These are phyloP conservation scores for Contarinia nasturtii DNA, from an alignment of 1,140 invertebrate genomes.

Conservation along the genomic window DNA sequence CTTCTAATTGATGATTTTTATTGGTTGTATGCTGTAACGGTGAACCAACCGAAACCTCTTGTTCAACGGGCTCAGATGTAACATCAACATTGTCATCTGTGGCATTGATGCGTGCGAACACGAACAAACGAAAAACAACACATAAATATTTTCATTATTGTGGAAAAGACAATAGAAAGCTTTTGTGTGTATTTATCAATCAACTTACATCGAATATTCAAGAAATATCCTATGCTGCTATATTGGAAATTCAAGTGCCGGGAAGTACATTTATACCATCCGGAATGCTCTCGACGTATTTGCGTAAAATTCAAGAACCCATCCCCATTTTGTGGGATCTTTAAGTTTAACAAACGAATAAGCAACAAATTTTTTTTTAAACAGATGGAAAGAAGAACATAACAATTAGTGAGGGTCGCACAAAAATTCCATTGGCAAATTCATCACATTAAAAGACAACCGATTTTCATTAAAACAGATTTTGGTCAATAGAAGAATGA, in stretches of 20 bases:
- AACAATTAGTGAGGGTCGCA: background rate
- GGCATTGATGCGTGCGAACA: slow-evolving; percentile 7
- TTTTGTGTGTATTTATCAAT: background rate
- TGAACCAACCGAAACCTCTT: slow-evolving; percentile 22
- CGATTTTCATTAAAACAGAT: too few relatives aligned
- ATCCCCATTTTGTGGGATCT: slow-evolving; percentile 43
- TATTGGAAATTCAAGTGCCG: slow-evolving; percentile 62
- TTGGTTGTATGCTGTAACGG: slow-evolving; percentile 22
- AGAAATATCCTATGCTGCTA: slow-evolving; percentile 73
- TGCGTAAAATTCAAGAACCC: slow-evolving; percentile 67
- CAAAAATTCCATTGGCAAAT: background rate
- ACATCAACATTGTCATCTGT: slow-evolving; percentile 40
- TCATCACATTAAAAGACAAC: too few relatives aligned
- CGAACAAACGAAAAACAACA: too few relatives aligned
- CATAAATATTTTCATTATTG: too few relatives aligned
- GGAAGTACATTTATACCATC: slow-evolving; percentile 78
- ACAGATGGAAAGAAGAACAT: too few relatives aligned
- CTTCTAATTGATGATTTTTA: slow-evolving; percentile 45
- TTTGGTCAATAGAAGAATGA: too few relatives aligned
- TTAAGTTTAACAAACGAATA: slow-evolving; percentile 9
- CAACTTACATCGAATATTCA: slow-evolving; percentile 68
- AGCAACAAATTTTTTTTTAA: too few relatives aligned
- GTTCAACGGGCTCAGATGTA: slow-evolving; percentile 30
- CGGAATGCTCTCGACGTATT: slow-evolving; percentile 53
- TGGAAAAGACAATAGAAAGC: too few relatives aligned